Evolutionary conservation across 2,888 invertebrate genomes (phyloP).

Genomic region (Polydrusus pterygomalis): DNA sequence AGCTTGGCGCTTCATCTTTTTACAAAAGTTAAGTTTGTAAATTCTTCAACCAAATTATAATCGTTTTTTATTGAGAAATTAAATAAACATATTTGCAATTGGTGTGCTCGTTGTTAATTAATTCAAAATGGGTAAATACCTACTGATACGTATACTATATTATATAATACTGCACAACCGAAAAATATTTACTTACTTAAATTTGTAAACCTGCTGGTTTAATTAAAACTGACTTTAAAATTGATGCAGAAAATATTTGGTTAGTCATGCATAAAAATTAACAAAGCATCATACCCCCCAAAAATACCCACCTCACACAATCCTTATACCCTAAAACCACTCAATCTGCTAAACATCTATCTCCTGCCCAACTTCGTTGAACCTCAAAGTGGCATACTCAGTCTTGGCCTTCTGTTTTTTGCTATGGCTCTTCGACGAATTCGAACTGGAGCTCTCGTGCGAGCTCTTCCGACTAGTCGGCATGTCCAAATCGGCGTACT

Average conservation of each 20-base stretch:
- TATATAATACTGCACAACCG: too few relatives aligned
- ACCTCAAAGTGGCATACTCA: conserved; percentile 80
- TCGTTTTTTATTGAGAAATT: too few relatives aligned
- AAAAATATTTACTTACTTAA: too few relatives aligned
- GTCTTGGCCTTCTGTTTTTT: conserved; percentile 72
- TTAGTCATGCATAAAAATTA: not conserved
- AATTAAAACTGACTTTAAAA: not conserved
- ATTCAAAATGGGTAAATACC: too few relatives aligned
- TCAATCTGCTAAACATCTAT: conserved; percentile 78
- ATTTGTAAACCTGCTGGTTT: not conserved
- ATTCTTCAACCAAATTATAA: too few relatives aligned
- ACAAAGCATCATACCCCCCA: conserved; percentile 34
- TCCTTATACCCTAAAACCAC: conserved; percentile 34
- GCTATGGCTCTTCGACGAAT: conserved; percentile 60
- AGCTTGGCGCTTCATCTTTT: too few relatives aligned
- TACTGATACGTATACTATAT: too few relatives aligned
- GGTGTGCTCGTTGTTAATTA: too few relatives aligned
- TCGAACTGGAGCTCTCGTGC: conserved; percentile 55
- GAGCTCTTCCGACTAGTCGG: conserved; percentile 63
- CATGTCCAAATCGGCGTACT: conserved; percentile 73
- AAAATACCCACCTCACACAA: conserved; percentile 35
- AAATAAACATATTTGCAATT: too few relatives aligned
- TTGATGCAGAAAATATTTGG: not conserved
- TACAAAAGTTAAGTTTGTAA: too few relatives aligned
- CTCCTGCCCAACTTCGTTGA: conserved; percentile 80